Percentiles rank a stretch among this genome's conserved stretches.
Conservation (phyloP, 2,113 vertebrate species). For the Clupea harengus region DNA sequence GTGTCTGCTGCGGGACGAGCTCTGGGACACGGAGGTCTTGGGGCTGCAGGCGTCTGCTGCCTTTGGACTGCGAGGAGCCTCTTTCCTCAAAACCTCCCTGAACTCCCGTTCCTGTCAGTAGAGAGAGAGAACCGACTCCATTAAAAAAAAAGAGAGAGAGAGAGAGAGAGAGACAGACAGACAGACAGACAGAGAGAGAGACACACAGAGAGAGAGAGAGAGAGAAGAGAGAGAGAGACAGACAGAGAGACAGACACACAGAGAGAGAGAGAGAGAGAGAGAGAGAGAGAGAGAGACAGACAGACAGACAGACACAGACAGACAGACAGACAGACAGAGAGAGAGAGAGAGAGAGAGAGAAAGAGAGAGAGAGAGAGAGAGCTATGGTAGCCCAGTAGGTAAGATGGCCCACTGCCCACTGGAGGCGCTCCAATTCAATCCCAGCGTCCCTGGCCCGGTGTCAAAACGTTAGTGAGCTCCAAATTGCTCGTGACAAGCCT, state of each 20-base stretch:
- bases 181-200: background rate
- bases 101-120: slow-evolving; percentile 78
- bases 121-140: slow-evolving; percentile 52
- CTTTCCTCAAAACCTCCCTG: slow-evolving; percentile 76
- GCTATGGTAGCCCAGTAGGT: background rate
- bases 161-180: slow-evolving; percentile 50
- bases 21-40: slow-evolving; percentile 58
- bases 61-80: slow-evolving; percentile 63
- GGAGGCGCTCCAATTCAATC: background rate
- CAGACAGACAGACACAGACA: too few relatives aligned
- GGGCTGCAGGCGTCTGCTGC: slow-evolving; percentile 66
- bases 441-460: background rate
- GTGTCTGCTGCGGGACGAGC: slow-evolving; percentile 53
- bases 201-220: too few relatives aligned
- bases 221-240: too few relatives aligned
- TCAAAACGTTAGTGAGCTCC: background rate
- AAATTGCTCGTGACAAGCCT: background rate
- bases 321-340: too few relatives aligned
- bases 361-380: background rate
- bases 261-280: too few relatives aligned
- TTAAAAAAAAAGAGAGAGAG: slow-evolving; percentile 41
- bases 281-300: too few relatives aligned
- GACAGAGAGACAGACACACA: too few relatives aligned
- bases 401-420: background rate
- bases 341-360: background rate